phyloP scores from a whole-genome alignment of 2,113 vertebrate genomes.

The Danio rerio region DNA sequence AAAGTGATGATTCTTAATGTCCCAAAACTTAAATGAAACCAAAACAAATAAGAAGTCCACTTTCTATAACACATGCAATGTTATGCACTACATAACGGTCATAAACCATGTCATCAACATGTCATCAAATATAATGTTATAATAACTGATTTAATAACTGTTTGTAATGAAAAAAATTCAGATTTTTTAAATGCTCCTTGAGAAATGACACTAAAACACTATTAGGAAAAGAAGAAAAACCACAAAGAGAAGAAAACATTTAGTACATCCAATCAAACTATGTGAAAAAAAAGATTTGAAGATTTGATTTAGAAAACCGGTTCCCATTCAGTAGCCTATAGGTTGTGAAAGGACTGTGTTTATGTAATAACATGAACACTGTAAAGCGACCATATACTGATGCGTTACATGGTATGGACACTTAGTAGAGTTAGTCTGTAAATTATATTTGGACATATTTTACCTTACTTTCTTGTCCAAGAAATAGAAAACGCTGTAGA shows the following conservation, averaged over 20 bases:
- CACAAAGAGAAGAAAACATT: too few relatives aligned
- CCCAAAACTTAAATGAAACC: background rate
- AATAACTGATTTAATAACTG: background rate
- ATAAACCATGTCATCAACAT: background rate
- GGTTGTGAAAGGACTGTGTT: background rate
- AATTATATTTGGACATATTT: conserved; percentile 4
- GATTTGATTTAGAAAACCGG: background rate
- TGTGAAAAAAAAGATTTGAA: background rate
- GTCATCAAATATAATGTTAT: background rate
- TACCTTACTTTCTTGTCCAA: conserved; percentile 71
- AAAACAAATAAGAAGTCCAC: background rate
- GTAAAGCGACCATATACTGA: background rate
- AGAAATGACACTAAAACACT: background rate
- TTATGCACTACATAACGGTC: background rate
- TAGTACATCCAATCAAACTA: too few relatives aligned
- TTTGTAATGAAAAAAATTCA: background rate
- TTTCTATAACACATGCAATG: background rate
- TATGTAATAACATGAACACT: background rate
- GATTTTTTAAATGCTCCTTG: background rate
- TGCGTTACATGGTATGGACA: background rate
- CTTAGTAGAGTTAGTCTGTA: background rate
- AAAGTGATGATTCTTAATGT: background rate
- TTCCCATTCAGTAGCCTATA: background rate
- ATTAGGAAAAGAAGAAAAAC: background rate
- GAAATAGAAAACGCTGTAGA: conserved; percentile 64